Evolutionary conservation across 2,113 vertebrate species (phyloP), one percentile per base, ranked within the genome.

Genomic region (Odontophorus gujanensis): DNA sequence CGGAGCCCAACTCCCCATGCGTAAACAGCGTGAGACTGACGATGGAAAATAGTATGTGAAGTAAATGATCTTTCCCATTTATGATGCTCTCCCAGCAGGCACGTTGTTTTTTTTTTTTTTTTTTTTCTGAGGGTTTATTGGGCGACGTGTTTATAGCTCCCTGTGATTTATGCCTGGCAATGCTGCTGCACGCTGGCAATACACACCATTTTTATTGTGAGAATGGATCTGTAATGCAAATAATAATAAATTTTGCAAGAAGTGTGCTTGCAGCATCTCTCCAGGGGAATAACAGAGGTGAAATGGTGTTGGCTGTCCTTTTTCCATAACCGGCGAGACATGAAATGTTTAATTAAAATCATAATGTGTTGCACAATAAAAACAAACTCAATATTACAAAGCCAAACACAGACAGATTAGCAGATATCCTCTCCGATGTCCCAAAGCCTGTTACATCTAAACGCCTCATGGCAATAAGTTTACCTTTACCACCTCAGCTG

Each of bases 101-200:
- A 66, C 10, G 26, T 9, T 53, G 55, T 55, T 24, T 21, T 92
- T 73, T 36, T 17, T 28, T 58, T 59, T 26, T 17, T 53, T 58
- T 59, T 26, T 21, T 92, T 73, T 36, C 85, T 16, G 63, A 13
- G 5, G 2, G 45, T 45, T 94, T 32, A 40, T 45, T 45, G 87
- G 80, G 79, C 4, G 63, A 69, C 45, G 8, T 40, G 36, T 95
- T 96, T 91, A 80, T 47, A 25, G 75, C 79, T 80, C 36, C n/a
- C 45, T 12, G 72, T 87, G 96, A 96, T 94, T 96, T 89, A 94
- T 59, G 93, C 74, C 87, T 24, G 87, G 30, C 71, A 13, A 1
- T 7, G 65, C 81, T 24, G 76, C 50, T 6, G 80, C 59, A 2
- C 1, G 38, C 78, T 57, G 93, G 66, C 75, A 61, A 36, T 20